Evolutionary conservation across 2,797 vertebrate species (phyloP).

Genomic region (Xiphorhynchus erythropygius): DNA sequence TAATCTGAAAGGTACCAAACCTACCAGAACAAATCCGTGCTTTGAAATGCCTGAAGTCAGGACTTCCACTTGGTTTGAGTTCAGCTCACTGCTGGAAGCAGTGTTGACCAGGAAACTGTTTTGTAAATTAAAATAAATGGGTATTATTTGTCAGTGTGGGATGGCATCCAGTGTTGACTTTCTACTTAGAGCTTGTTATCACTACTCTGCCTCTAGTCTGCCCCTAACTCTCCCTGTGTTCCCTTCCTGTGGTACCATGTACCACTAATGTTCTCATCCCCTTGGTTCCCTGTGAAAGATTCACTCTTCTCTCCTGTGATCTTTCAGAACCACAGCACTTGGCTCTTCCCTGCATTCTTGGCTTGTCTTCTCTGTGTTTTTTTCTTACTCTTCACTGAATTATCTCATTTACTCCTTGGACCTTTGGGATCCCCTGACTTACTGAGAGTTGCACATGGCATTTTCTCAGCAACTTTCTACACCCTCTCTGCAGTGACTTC

Average conservation of each 20-base stretch:
- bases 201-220: no score
- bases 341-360: neutral
- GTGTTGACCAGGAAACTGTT: neutral
- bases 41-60: neutral
- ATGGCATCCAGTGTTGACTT: no score
- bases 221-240: neutral
- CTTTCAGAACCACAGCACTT: neutral
- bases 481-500: neutral
- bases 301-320: neutral
- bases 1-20: neutral
- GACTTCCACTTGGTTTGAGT: neutral
- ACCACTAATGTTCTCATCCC: neutral
- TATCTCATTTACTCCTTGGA: neutral
- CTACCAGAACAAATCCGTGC: neutral
- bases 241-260: neutral
- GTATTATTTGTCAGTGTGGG: neutral
- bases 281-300: neutral
- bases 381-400: neutral
- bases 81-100: neutral
- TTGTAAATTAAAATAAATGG: neutral
- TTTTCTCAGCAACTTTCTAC: neutral
- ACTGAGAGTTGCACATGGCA: fast-evolving
- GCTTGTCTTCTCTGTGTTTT: neutral
- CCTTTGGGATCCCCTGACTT: neutral
- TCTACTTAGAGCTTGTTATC: neutral